A percentile compares a stretch with the other conserved stretches of the same genome.
Evolutionary conservation across 2,888 invertebrate genomes (phyloP).

Genomic region (Philhelius pedissequus): DNA sequence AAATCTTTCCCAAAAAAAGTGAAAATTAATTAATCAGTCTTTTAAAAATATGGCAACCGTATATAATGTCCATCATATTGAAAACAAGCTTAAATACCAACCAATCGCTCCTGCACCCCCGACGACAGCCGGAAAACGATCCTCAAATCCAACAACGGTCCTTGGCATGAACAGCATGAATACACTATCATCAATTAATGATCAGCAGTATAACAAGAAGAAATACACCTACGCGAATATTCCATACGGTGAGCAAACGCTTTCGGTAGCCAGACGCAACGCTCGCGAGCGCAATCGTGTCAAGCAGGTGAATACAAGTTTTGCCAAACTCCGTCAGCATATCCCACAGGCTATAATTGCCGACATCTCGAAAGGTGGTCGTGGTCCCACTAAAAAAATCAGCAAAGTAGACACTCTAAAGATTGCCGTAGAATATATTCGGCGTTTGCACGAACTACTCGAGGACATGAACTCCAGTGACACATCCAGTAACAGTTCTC

Average conservation of each 20-base stretch:
- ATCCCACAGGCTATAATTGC: constrained; percentile 90
- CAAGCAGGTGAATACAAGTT: constrained; percentile 96
- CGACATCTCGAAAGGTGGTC: constrained; percentile 84
- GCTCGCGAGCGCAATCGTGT: constrained; percentile 96
- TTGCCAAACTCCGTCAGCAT: constrained; percentile 92
- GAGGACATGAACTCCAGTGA: constrained; percentile 74
- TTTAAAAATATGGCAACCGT: constrained; percentile 52
- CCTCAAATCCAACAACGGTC: constrained; percentile 37
- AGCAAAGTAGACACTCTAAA: constrained; percentile 94
- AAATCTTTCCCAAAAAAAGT: constrained; percentile 21
- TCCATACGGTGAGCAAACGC: constrained; percentile 87
- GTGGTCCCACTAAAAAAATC: constrained; percentile 89
- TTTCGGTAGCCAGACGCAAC: constrained; percentile 93
- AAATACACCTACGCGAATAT: constrained; percentile 86
- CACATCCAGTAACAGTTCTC: constrained; percentile 51
- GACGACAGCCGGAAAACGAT: constrained; percentile 77
- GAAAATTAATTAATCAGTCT: constrained; percentile 52
- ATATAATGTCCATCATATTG: constrained; percentile 70
- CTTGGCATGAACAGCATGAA: constrained; percentile 69
- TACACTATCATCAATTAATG: constrained; percentile 33
- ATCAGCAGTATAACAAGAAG: constrained; percentile 81
- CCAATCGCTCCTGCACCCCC: constrained; percentile 83
- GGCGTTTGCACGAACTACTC: constrained; percentile 88
- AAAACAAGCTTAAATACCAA: constrained; percentile 61
- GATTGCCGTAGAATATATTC: constrained; percentile 94